phyloP scores from a whole-genome alignment of 2,888 invertebrate species.

The Choreutis nemorana region DNA sequence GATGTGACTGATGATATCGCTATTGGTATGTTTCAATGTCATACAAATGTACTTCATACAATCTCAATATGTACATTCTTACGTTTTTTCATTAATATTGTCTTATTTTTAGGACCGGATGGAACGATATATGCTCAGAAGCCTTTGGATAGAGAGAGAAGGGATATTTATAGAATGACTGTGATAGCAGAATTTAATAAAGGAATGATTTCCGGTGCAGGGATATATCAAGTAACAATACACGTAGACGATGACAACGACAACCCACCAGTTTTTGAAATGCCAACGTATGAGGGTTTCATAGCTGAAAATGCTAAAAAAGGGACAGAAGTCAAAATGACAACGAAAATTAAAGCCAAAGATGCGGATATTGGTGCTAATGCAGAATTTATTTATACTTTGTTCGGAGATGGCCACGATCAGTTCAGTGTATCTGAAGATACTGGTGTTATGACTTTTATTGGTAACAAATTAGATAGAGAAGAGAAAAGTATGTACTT shows the following conservation, averaged over 20 bases:
- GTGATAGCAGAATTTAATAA: constrained; percentile 81
- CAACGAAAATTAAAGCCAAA: constrained; percentile 71
- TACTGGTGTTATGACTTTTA: constrained; percentile 68
- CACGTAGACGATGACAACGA: constrained; percentile 88
- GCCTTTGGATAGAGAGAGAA: constrained; percentile 79
- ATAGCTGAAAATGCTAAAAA: constrained; percentile 79
- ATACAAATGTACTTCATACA: too few species aligned
- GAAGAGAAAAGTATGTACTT: constrained; percentile 75
- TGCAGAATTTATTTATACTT: constrained; percentile 71
- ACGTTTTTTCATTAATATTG: neutral
- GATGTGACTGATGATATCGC: constrained; percentile 82
- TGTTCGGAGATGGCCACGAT: constrained; percentile 80
- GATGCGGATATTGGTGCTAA: constrained; percentile 77
- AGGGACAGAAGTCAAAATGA: constrained; percentile 75
- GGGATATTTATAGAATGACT: constrained; percentile 77
- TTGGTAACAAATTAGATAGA: constrained; percentile 71
- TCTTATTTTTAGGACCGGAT: constrained; percentile 57
- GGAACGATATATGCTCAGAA: constrained; percentile 81
- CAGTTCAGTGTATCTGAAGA: constrained; percentile 74
- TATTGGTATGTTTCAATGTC: constrained; percentile 62
- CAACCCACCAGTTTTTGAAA: constrained; percentile 82
- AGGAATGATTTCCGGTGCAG: constrained; percentile 73
- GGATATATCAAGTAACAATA: constrained; percentile 81
- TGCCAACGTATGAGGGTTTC: constrained; percentile 74
- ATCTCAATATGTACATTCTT: constrained; percentile 1